Evolutionary conservation across 2,888 invertebrate species (phyloP), one percentile per base, ranked within the genome.

Genomic region (Scelioninae gen. 1): DNA sequence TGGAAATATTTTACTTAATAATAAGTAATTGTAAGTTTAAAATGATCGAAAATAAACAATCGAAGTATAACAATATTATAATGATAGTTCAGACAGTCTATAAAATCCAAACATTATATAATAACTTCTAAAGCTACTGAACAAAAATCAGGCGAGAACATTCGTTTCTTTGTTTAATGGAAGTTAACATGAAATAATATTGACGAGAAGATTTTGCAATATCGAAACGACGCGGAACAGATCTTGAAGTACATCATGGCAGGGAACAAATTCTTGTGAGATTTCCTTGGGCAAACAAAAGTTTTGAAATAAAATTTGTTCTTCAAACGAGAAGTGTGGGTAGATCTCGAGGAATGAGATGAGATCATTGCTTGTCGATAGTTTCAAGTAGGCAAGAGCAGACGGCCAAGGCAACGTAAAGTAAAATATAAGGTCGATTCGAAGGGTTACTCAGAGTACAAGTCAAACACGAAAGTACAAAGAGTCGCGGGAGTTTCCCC

Each of bases 351-450:
- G 31, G 76, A 76, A 76, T 55, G 71, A 82, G 80, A 63, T 49
- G 62, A 68, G 76, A 81, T 81, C 71, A 71, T 71, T 81, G 81
- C 76, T 81, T 76, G 65, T 65, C 81, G 76, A 81, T 81, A 81
- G 71, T 76, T 81, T 71, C 23, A 6, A 38, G 60, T 29, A n/a
- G 45, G 16, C 9, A 49, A 23, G 62, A 49, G 43, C 9, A 16
- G 29, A 29, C 8, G 31, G 38, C 15, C 7, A 45, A 23, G 68
- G 76, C 63, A 74, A 78, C 32, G 66, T 81, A 69, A 88, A 88
- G 87, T 88, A 88, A 88, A 88, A 88, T 87, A 88, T 87, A 87
- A 88, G 88, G 85, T 87, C 83, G 84, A 80, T 86, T 85, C 85
- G 51, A 84, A 83, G 78, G 82, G 86, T 82, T 88, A 88, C 87